Evolutionary conservation across 1,140 invertebrate species (phyloP).

Genomic region (Micrasema minimum): DNA sequence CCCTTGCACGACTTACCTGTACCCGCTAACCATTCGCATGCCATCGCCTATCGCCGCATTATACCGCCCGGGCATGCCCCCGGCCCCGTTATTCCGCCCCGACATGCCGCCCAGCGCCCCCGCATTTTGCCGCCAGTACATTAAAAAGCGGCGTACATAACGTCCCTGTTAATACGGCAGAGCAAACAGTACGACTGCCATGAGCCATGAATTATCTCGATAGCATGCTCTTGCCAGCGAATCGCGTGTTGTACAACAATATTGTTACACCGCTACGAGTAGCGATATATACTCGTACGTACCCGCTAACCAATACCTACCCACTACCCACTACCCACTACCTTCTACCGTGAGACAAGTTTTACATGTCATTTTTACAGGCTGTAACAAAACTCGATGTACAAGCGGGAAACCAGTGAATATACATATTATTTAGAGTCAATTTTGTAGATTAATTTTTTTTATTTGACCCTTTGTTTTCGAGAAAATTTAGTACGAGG

Average conservation of each 20-base stretch:
- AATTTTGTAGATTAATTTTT: no score
- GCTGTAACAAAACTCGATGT: no score
- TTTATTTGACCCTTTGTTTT: no score
- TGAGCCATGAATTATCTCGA: conserved; percentile 34
- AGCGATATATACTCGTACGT: not conserved
- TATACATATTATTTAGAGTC: no score
- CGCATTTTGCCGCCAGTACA: not conserved
- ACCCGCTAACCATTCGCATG: no score
- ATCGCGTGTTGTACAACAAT: conserved; percentile 45
- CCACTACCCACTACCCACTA: no score
- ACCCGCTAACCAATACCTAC: no score
- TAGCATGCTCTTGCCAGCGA: not conserved
- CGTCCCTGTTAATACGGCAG: conserved; percentile 35
- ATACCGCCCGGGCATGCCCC: no score
- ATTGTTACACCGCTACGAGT: conserved; percentile 32
- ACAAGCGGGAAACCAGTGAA: no score
- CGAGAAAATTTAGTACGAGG: no score
- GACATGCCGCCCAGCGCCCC: conserved; percentile 6
- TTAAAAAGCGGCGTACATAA: conserved; percentile 12
- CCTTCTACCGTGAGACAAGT: no score
- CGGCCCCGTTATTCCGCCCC: not conserved
- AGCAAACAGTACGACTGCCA: conserved; percentile 27
- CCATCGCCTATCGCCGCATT: not conserved
- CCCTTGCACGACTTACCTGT: not conserved
- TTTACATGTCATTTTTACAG: no score